phyloP scores from a whole-genome alignment of 2,797 vertebrate species.

The Myotis planiceps region DNA sequence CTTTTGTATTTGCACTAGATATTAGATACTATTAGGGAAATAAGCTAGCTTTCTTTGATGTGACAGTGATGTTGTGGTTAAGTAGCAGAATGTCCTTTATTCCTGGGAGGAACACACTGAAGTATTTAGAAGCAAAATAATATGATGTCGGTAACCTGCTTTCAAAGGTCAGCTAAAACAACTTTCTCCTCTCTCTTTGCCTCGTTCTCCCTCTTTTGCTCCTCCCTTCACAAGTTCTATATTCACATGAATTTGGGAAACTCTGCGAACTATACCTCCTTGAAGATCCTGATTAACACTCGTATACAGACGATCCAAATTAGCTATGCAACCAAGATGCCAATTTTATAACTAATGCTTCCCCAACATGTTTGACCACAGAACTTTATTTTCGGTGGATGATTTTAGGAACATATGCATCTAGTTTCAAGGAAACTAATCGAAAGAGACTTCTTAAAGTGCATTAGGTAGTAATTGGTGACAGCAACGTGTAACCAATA shows the following conservation, averaged over 20 bases:
- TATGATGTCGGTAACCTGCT: neutral
- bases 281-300: neutral
- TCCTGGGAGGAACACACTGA: neutral
- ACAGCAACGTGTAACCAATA: neutral
- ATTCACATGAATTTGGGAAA: neutral
- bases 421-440: neutral
- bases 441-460: neutral
- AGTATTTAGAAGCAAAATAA: neutral
- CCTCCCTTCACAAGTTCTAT: neutral
- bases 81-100: neutral
- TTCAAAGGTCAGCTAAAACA: neutral
- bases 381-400: slow-evolving; percentile 30
- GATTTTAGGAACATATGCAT: neutral
- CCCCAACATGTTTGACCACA: slow-evolving; percentile 31
- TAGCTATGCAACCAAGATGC: slow-evolving; percentile 3
- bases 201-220: neutral
- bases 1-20: neutral
- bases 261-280: neutral
- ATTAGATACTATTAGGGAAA: neutral
- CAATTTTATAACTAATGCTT: slow-evolving; percentile 42
- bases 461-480: neutral
- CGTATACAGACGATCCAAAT: neutral
- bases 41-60: neutral
- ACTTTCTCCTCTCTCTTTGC: neutral
- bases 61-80: neutral